phyloP scores from a whole-genome alignment of 2,888 invertebrate species.

The Lasioglossum vierecki region DNA sequence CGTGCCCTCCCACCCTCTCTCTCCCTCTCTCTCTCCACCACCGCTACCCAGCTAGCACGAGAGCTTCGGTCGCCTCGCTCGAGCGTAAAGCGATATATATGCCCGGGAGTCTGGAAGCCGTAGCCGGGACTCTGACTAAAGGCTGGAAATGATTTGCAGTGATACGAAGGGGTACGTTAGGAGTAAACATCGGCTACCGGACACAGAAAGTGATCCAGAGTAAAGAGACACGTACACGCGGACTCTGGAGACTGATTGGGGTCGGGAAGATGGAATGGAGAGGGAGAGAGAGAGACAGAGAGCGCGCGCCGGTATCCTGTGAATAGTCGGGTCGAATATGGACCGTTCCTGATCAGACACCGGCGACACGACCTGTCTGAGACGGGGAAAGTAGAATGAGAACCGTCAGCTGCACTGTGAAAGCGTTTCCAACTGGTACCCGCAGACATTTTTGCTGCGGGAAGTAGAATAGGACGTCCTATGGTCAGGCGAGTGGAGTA shows the following conservation, averaged over 20 bases:
- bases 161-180: slow-evolving; percentile 10
- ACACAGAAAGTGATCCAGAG: neutral
- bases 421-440: neutral
- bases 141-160: slow-evolving; percentile 16
- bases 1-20: neutral
- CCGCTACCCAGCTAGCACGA: neutral
- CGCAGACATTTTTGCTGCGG: neutral
- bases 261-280: neutral
- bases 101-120: too few species aligned
- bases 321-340: neutral
- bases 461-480: neutral
- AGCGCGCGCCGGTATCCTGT: neutral
- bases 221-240: neutral
- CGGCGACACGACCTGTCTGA: neutral
- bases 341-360: neutral
- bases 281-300: neutral
- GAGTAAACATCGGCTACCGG: neutral
- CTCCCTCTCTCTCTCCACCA: too few species aligned
- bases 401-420: slow-evolving; percentile 1
- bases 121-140: neutral
- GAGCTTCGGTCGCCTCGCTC: neutral
- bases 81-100: slow-evolving; percentile 20
- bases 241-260: slow-evolving; percentile 2
- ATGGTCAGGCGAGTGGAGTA: neutral
- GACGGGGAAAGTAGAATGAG: neutral